Evolutionary conservation across 2,888 invertebrate genomes (phyloP).

Genomic region (Linyphia triangularis): DNA sequence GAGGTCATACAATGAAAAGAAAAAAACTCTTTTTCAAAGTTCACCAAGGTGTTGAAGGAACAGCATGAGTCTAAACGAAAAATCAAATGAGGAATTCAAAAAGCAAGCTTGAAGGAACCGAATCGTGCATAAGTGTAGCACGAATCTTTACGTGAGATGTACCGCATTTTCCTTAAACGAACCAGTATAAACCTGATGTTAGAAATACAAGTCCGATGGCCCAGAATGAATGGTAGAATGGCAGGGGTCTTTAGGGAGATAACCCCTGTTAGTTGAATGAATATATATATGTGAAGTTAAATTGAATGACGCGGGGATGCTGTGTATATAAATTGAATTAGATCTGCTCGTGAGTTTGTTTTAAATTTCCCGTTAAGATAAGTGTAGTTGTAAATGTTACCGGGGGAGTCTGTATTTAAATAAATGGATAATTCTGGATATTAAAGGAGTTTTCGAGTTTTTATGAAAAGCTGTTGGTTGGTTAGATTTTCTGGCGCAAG

Average conservation of each 20-base stretch:
- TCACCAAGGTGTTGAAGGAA: conserved; percentile 21
- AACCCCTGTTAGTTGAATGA: conserved; percentile 21
- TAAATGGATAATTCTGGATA: no score
- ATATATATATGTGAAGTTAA: conserved; percentile 9
- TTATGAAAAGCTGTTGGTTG: no score
- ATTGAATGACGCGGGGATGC: not conserved
- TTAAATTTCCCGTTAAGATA: no score
- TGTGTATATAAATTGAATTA: no score
- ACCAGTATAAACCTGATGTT: conserved; percentile 32
- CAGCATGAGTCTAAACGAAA: conserved; percentile 39
- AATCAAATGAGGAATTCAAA: conserved; percentile 37
- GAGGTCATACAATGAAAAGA: conserved; percentile 40
- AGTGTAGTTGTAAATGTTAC: no score
- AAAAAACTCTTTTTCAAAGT: not conserved
- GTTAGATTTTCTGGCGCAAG: no score
- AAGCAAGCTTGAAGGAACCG: conserved; percentile 6
- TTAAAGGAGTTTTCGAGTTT: no score
- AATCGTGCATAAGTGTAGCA: conserved; percentile 51
- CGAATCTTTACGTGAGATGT: conserved; percentile 3
- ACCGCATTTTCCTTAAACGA: conserved; percentile 39
- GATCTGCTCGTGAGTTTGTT: no score
- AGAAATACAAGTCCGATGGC: conserved; percentile 57
- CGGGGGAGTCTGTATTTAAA: no score
- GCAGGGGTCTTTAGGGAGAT: not conserved
- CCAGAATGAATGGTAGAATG: not conserved